Evolutionary conservation across 2,888 invertebrate species (phyloP), one percentile per base, ranked within the genome.

Genomic region (Gasteruption jaculator): DNA sequence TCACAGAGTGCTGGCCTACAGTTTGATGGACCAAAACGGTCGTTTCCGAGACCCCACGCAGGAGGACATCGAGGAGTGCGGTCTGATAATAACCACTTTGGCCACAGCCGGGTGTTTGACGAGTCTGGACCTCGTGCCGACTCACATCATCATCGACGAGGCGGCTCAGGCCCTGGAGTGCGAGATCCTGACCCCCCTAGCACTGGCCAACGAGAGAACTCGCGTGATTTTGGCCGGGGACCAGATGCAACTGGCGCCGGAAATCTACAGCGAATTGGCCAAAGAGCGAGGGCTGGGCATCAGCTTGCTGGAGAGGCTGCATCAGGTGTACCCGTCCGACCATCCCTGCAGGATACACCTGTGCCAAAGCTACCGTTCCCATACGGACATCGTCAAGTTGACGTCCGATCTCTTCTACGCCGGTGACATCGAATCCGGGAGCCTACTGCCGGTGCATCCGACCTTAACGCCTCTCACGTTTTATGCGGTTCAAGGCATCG

Each of bases 131-230:
- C 76, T 78, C 27, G 77, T 77, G 53, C 85, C 89, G 60, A 86
- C 85, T 0, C 90, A 91, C 68, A 86, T 91, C 48, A 76, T 91
- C 41, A 74, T 91, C 35, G 91, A 91, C 66, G 91, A 91, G 73
- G 90, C 90, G 0, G 90, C 90, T 0, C 90, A 91, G 65, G 87
- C 88, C 0, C 81, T 89, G 75, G 91, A 91, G 69, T 86, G 86
- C 71, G 90, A 90, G 68, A 86, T 86, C 1, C 79, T 90, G 10
- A 86, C 86, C 71, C 88, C 90, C 0, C 63, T 91, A 39, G 82
- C 85, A 0, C 63, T 89, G 42, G 87, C 88, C 3, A 82, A 80
- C 46, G 76, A 78, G 36, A 74, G 76, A 8, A 90, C 89, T 0
- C 76, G 87, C 29, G 78, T 91, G 41, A 86, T 90, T 1, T 69